phyloP scores from a whole-genome alignment of 2,797 vertebrate species.

The Rousettus madagascariensis region DNA sequence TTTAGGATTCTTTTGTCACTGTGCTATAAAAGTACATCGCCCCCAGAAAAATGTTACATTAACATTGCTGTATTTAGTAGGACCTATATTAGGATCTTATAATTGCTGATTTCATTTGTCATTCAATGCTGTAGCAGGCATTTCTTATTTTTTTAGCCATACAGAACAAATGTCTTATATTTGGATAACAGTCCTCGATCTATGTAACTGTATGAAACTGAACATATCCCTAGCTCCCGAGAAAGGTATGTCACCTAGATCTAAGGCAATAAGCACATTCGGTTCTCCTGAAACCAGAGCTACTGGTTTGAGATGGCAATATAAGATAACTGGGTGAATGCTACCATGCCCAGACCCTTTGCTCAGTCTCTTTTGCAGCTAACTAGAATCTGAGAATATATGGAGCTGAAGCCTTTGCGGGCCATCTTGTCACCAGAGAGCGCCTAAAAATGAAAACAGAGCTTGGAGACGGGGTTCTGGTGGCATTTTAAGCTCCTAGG shows the following conservation, averaged over 20 bases:
- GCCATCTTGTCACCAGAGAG: neutral
- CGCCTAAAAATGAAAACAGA: constrained; percentile 17
- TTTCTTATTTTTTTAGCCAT: neutral
- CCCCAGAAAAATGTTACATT: neutral
- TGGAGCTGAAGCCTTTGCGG: neutral
- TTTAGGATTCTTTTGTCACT: neutral
- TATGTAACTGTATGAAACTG: neutral
- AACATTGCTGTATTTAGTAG: neutral
- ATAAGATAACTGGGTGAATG: neutral
- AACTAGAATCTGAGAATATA: neutral
- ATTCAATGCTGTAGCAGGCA: neutral
- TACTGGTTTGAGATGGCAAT: neutral
- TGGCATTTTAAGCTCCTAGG: neutral
- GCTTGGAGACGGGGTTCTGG: neutral
- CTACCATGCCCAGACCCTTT: neutral
- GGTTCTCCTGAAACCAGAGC: neutral
- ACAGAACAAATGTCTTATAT: neutral
- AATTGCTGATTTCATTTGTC: neutral
- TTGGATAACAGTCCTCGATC: neutral
- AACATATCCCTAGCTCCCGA: neutral
- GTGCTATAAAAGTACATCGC: neutral
- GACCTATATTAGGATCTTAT: neutral
- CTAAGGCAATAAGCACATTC: neutral
- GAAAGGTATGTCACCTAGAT: neutral
- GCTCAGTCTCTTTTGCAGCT: neutral